Evolutionary conservation across 2,888 invertebrate species (phyloP).

Genomic region (Drosophila prolongata): DNA sequence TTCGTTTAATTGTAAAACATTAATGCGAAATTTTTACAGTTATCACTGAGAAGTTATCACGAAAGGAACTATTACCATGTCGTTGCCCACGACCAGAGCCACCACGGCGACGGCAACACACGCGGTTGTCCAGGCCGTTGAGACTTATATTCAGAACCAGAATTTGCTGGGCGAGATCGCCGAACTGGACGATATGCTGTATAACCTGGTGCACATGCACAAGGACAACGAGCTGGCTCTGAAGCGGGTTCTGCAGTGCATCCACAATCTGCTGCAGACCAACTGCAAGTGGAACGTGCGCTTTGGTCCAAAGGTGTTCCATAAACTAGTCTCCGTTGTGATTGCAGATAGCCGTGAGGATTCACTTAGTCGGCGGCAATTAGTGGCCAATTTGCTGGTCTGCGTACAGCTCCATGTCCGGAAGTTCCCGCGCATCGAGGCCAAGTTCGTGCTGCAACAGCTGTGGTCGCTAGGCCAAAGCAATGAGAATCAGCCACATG

Average conservation of each 20-base stretch:
- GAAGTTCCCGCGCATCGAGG: conserved; percentile 58
- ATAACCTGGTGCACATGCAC: conserved; percentile 60
- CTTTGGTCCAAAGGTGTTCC: conserved; percentile 65
- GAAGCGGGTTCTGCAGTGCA: conserved; percentile 62
- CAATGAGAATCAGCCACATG: conserved; percentile 42
- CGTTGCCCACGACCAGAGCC: conserved; percentile 57
- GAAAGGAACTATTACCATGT: conserved; percentile 33
- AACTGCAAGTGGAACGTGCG: conserved; percentile 65
- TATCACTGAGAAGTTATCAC: no score
- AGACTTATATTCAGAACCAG: conserved; percentile 68
- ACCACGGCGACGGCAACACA: conserved; percentile 57
- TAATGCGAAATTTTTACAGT: not conserved
- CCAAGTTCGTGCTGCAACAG: conserved; percentile 53
- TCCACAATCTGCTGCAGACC: conserved; percentile 52
- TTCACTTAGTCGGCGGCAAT: conserved; percentile 27
- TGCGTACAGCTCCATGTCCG: conserved; percentile 69
- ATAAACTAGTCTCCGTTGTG: conserved; percentile 66
- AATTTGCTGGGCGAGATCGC: conserved; percentile 69
- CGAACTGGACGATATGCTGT: conserved; percentile 65
- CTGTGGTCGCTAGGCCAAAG: conserved; percentile 64
- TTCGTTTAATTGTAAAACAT: conserved; percentile 2
- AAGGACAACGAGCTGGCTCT: conserved; percentile 56
- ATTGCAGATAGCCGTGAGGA: conserved; percentile 53
- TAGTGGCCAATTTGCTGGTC: conserved; percentile 65
- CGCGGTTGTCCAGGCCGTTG: conserved; percentile 68